These are phyloP conservation scores for Atherix ibis DNA, from an alignment of 2,888 invertebrate species.

Conservation along the genomic window DNA sequence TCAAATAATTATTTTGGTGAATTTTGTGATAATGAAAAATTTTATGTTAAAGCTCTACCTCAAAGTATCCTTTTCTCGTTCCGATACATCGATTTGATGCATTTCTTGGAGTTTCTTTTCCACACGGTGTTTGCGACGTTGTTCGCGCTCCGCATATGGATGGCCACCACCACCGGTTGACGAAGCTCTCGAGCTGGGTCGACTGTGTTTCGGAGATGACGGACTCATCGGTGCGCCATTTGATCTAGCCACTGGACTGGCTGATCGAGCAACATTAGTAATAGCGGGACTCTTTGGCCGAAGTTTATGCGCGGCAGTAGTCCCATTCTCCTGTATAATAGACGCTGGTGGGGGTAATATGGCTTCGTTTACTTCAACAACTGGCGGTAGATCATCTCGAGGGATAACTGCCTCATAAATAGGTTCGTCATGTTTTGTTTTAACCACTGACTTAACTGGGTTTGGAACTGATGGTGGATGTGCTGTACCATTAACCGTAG, in stretches of 20 bases:
- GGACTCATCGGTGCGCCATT: conserved; percentile 19
- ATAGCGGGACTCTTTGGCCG: conserved; percentile 29
- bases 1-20: conserved; percentile 26
- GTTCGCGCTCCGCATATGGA: conserved; percentile 46
- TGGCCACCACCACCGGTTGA: conserved; percentile 30
- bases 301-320: conserved; percentile 12
- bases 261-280: conserved; percentile 22
- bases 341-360: conserved; percentile 8
- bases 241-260: conserved; percentile 18
- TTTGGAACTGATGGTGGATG: conserved; percentile 17
- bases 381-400: conserved; percentile 33
- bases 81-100: conserved; percentile 36
- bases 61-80: conserved; percentile 25
- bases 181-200: conserved; percentile 35
- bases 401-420: conserved; percentile 77
- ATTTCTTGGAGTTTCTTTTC: conserved; percentile 74
- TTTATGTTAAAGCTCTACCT: conserved; percentile 8
- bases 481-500: conserved; percentile 20
- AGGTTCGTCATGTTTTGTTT: conserved; percentile 42
- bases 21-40: conserved; percentile 22
- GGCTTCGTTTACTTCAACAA: conserved; percentile 26
- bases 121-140: conserved; percentile 67
- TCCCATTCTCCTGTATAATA: conserved; percentile 11
- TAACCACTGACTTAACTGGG: conserved; percentile 11
- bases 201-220: conserved; percentile 36